These are phyloP conservation scores for Andrena dorsata DNA, from an alignment of 2,888 invertebrate genomes.

Conservation along the genomic window DNA sequence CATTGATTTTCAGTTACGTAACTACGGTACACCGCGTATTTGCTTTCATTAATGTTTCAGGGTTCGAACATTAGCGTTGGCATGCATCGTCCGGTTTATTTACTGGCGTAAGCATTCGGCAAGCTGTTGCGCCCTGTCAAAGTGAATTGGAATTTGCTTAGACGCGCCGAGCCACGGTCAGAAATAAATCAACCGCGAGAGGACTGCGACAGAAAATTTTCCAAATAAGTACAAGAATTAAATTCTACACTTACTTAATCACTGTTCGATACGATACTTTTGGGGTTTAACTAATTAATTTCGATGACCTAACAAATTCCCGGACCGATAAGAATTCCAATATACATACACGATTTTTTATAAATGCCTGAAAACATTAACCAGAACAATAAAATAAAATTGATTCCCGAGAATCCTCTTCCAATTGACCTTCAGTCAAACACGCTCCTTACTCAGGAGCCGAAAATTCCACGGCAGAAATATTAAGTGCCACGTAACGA, in stretches of 20 bases:
- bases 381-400: background rate
- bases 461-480: background rate
- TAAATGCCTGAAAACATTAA: background rate
- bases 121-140: slow-evolving; percentile 59
- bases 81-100: slow-evolving; percentile 48
- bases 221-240: background rate
- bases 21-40: background rate
- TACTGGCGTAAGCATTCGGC: slow-evolving; percentile 39
- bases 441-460: background rate
- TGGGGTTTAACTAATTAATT: too few species aligned
- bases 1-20: slow-evolving; percentile 30
- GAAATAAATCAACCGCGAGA: slow-evolving; percentile 33
- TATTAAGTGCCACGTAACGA: slow-evolving; percentile 3
- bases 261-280: too few species aligned
- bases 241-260: background rate
- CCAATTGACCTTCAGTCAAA: background rate
- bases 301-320: too few species aligned
- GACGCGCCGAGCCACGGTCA: slow-evolving; percentile 6
- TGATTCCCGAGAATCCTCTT: background rate
- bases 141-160: slow-evolving; percentile 33
- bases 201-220: background rate
- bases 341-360: background rate
- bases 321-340: background rate
- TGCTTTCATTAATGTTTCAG: slow-evolving; percentile 24
- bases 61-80: slow-evolving; percentile 38